Conservation (phyloP, 2,113 vertebrate genomes). For the Odontesthes bonariensis region DNA sequence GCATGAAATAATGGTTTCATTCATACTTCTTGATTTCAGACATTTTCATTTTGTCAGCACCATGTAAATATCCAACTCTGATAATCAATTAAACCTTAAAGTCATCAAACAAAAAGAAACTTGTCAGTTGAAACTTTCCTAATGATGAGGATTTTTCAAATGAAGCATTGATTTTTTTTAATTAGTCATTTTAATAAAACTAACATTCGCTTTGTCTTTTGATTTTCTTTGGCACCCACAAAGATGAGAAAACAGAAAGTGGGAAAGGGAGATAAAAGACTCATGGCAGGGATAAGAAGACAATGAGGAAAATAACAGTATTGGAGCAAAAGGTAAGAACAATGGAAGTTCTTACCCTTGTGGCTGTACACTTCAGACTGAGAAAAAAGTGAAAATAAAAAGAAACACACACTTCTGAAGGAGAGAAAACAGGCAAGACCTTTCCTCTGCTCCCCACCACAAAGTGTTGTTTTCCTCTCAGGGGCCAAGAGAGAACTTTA, state of each 20-base stretch:
- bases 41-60: background rate
- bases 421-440: constrained; percentile 37
- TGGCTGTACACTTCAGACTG: constrained; percentile 37
- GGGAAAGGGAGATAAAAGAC: constrained; percentile 12
- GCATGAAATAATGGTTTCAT: background rate
- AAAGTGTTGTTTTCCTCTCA: constrained; percentile 62
- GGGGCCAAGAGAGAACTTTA: constrained; percentile 68
- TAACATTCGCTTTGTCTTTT: background rate
- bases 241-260: background rate
- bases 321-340: constrained; percentile 48
- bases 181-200: background rate
- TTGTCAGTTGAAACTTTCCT: background rate
- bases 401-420: constrained; percentile 41
- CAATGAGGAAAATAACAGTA: constrained; percentile 3
- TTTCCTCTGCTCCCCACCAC: constrained; percentile 44
- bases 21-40: background rate
- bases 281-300: constrained; percentile 12
- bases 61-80: background rate
- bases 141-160: background rate
- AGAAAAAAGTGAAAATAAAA: background rate
- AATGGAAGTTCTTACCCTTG: constrained; percentile 64
- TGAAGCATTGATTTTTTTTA: background rate
- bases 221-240: background rate
- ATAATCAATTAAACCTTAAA: background rate
- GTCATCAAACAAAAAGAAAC: background rate